Conservation (phyloP, 2,113 vertebrate species). For the Siniperca knerii region DNA sequence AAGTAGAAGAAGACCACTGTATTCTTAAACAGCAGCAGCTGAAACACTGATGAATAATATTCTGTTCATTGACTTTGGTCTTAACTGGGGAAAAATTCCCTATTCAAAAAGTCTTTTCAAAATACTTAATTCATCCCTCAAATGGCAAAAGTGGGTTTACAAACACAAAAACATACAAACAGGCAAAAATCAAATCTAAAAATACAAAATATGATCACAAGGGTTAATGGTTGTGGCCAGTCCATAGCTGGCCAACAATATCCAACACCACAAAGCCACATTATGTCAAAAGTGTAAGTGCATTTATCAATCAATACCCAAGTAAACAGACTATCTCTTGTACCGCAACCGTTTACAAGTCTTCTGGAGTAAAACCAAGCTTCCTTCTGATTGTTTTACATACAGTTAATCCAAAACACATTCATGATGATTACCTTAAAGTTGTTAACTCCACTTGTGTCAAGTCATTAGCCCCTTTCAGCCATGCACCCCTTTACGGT, state of each 20-base stretch:
- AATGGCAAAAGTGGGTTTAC: not conserved
- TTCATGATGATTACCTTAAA: too few relatives aligned
- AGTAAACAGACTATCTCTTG: not conserved
- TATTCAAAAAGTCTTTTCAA: not conserved
- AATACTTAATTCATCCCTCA: not conserved
- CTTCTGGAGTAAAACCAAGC: not conserved
- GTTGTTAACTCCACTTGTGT: too few relatives aligned
- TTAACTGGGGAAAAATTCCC: not conserved
- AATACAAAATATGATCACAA: not conserved
- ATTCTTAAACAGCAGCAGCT: constrained; percentile 4
- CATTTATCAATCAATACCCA: not conserved
- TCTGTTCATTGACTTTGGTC: constrained; percentile 6
- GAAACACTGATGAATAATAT: not conserved
- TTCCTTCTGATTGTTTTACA: not conserved
- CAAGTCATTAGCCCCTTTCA: not conserved
- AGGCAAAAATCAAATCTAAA: not conserved
- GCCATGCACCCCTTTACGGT: not conserved
- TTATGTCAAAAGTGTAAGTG: not conserved
- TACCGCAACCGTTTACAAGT: too few relatives aligned
- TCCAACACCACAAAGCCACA: not conserved
- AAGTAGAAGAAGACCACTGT: not conserved
- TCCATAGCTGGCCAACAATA: not conserved
- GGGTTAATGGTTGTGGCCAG: too few relatives aligned
- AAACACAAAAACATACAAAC: not conserved
- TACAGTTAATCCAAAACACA: too few relatives aligned